A percentile compares a stretch with the other conserved stretches of the same genome.
phyloP scores from a whole-genome alignment of 2,113 vertebrate genomes.

The Rattus rattus region DNA sequence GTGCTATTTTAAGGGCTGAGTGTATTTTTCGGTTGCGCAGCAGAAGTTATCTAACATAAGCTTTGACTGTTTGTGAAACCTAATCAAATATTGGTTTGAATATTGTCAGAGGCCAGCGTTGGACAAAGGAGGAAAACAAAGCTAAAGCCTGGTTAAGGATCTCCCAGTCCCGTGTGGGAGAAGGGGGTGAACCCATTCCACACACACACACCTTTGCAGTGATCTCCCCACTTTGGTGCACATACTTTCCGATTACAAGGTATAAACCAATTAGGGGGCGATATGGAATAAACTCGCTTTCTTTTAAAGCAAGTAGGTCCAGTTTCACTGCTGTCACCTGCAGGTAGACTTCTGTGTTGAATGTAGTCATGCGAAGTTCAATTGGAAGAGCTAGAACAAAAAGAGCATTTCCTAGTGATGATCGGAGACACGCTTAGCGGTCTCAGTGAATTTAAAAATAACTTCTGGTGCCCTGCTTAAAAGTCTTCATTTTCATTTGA shows the following conservation, averaged over 20 bases:
- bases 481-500: constrained; percentile 23
- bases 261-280: not conserved
- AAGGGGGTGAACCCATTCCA: not conserved
- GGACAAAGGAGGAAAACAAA: not conserved
- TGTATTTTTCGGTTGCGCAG: not conserved
- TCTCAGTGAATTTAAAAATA: constrained; percentile 44
- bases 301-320: constrained; percentile 9
- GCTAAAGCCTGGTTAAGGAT: not conserved
- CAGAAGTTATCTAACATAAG: not conserved
- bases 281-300: not conserved
- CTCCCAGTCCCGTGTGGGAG: not conserved
- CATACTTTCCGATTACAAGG: not conserved
- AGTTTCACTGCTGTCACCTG: not conserved
- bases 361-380: constrained; percentile 15
- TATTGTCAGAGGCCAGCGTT: not conserved
- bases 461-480: not conserved
- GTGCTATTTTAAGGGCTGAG: not conserved
- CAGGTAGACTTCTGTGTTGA: constrained; percentile 23
- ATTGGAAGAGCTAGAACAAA: constrained; percentile 32
- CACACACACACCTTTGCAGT: not conserved
- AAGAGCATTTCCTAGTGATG: not conserved
- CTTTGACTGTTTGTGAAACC: not conserved
- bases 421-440: not conserved
- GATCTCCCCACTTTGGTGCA: too few species aligned
- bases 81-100: not conserved